phyloP scores from a whole-genome alignment of 2,113 vertebrate genomes.

The Tyto alba region DNA sequence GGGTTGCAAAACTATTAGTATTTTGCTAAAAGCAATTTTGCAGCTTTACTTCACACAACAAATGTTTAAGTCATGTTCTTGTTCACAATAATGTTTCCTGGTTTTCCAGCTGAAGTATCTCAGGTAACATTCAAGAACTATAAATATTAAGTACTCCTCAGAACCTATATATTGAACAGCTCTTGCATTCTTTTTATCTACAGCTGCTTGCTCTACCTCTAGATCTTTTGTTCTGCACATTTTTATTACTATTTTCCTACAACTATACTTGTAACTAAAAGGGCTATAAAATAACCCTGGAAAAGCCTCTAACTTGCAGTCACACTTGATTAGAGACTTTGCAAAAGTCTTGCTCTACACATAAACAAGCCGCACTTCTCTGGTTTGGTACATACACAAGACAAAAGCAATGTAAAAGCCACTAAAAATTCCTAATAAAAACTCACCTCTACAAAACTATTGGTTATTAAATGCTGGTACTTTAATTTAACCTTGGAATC shows the following conservation, averaged over 20 bases:
- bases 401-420: background rate
- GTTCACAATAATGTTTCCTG: background rate
- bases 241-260: background rate
- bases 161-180: background rate
- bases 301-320: background rate
- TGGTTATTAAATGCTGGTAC: slow-evolving; percentile 99
- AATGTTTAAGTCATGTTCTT: background rate
- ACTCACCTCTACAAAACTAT: slow-evolving; percentile 99
- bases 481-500: slow-evolving; percentile 99
- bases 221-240: background rate
- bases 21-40: background rate
- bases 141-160: background rate
- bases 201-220: background rate
- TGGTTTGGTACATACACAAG: accelerated
- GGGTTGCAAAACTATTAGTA: background rate
- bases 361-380: background rate
- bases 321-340: background rate
- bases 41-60: background rate
- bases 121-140: background rate
- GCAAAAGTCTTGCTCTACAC: background rate
- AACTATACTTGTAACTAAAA: background rate
- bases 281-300: background rate
- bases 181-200: background rate
- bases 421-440: background rate
- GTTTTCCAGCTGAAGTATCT: background rate